These are phyloP conservation scores for Temnopleurus reevesii DNA, from an alignment of 53 echinoderm and acorn worm species.

Conservation along the genomic window DNA sequence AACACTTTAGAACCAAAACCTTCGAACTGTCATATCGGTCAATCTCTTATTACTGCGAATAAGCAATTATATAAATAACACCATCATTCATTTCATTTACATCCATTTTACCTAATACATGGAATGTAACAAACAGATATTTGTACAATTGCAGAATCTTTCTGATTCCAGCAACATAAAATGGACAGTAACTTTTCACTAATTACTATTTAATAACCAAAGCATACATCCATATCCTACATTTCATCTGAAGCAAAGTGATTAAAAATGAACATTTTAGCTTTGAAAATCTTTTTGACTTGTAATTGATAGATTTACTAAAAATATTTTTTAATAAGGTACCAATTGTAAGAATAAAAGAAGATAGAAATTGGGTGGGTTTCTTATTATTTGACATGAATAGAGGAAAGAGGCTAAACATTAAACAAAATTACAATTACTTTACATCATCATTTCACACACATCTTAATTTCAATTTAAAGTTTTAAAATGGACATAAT, in stretches of 20 bases:
- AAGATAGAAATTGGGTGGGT: neutral
- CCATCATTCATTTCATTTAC: no score
- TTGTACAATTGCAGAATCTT: neutral
- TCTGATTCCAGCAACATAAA: no score
- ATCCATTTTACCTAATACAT: neutral
- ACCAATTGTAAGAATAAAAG: neutral
- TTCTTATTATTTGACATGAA: neutral
- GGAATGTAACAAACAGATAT: neutral
- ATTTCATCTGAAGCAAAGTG: no score
- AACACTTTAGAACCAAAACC: neutral
- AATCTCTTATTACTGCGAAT: neutral
- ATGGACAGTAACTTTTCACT: no score
- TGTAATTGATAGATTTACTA: no score
- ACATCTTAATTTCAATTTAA: neutral
- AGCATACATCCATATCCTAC: no score
- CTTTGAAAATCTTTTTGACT: no score
- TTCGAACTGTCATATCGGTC: neutral
- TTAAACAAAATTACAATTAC: neutral
- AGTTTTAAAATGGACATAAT: neutral
- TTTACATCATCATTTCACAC: neutral
- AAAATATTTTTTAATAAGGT: no score
- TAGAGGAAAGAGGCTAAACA: no score
- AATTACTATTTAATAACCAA: no score
- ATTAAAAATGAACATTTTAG: no score
- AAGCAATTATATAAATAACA: neutral